These are phyloP conservation scores for Hirundo rustica DNA, from an alignment of 2,797 vertebrate genomes.

Conservation along the genomic window DNA sequence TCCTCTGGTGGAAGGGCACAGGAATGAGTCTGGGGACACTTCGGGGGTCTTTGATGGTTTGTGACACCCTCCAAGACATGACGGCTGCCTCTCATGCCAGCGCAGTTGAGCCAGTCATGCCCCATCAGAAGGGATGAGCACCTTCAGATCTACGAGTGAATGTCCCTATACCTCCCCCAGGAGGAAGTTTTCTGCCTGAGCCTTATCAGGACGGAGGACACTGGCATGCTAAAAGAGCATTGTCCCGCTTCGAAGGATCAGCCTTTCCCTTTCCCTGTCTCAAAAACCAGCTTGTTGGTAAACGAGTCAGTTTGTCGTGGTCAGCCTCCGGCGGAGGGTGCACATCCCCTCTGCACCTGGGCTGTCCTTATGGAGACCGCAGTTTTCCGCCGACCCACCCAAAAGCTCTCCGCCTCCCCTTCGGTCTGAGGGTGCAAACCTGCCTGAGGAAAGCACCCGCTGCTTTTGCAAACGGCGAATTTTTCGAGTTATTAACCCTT, in stretches of 20 bases:
- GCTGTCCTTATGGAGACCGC: neutral
- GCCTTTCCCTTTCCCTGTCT: neutral
- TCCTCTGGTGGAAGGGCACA: neutral
- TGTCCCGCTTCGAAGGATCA: fast-evolving
- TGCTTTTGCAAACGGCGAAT: neutral
- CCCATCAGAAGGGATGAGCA: neutral
- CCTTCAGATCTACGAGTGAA: neutral
- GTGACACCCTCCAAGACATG: neutral
- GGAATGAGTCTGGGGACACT: fast-evolving
- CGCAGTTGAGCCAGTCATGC: fast-evolving
- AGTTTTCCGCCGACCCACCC: neutral
- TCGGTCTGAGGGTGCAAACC: fast-evolving
- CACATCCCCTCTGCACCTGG: neutral
- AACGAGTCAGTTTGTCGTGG: neutral
- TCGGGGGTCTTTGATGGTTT: neutral
- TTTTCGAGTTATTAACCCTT: neutral
- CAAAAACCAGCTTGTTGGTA: neutral
- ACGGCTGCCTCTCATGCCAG: neutral
- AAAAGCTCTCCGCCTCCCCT: neutral
- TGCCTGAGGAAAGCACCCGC: neutral
- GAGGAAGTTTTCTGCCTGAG: neutral
- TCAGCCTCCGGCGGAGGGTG: neutral
- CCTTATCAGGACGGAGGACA: fast-evolving
- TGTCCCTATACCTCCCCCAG: fast-evolving
- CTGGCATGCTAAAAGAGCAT: neutral